These are phyloP conservation scores for Myotis davidii DNA, from an alignment of 2,113 vertebrate genomes.

Conservation along the genomic window DNA sequence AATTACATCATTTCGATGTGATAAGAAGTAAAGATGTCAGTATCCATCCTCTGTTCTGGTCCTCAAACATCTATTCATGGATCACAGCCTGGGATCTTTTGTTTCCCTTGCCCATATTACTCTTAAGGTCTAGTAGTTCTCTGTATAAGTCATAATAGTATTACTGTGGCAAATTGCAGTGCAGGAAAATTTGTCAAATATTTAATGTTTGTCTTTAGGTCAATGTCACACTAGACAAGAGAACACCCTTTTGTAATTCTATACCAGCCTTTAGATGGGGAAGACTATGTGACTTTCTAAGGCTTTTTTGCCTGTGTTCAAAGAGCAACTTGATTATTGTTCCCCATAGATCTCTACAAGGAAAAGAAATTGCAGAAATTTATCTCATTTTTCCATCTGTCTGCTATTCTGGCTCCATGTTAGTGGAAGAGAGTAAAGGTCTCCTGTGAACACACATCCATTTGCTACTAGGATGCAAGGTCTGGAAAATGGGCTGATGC, in stretches of 20 bases:
- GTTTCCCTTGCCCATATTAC: no score
- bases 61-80: background rate
- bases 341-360: no score
- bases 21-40: background rate
- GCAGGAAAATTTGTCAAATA: background rate
- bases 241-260: background rate
- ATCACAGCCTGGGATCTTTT: background rate
- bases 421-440: background rate
- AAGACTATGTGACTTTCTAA: background rate
- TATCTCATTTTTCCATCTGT: background rate
- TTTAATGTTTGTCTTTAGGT: background rate
- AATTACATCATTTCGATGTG: background rate
- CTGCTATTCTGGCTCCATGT: background rate
- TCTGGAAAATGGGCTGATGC: no score
- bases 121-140: background rate
- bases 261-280: background rate
- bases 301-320: background rate
- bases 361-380: no score
- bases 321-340: background rate
- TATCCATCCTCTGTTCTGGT: background rate
- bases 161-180: background rate
- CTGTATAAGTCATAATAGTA: background rate
- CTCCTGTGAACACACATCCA: no score
- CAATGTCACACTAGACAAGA: background rate
- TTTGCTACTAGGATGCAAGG: no score